Evolutionary conservation across 2,888 invertebrate genomes (phyloP).

Genomic region (Trissolcus japonicus): DNA sequence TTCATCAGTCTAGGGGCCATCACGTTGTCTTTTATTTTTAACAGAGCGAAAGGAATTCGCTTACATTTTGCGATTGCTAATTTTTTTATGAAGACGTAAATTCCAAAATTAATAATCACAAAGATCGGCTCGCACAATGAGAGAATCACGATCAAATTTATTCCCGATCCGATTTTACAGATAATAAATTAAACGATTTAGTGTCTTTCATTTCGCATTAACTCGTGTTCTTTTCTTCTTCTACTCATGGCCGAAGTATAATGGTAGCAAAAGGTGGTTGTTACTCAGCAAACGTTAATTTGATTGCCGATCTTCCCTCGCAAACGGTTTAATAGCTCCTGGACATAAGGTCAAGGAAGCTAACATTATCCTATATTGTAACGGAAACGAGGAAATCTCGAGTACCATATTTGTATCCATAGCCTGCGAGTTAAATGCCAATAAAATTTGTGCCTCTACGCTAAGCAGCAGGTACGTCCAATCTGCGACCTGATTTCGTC

Average conservation of each 20-base stretch:
- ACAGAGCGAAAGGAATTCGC: too few relatives aligned
- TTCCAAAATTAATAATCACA: too few relatives aligned
- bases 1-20: too few relatives aligned
- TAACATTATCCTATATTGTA: conserved; percentile 24
- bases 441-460: conserved; percentile 15
- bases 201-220: neutral
- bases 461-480: conserved; percentile 8
- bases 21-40: too few relatives aligned
- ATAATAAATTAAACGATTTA: conserved; percentile 1
- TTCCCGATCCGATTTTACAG: neutral
- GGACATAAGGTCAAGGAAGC: conserved; percentile 19
- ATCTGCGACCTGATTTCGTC: conserved; percentile 25
- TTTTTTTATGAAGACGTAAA: too few relatives aligned
- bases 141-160: too few relatives aligned
- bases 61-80: too few relatives aligned
- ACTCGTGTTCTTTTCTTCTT: neutral
- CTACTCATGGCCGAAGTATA: neutral
- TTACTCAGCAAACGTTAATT: conserved; percentile 3
- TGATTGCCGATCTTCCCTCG: neutral
- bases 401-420: conserved; percentile 4
- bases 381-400: conserved; percentile 28
- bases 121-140: too few relatives aligned
- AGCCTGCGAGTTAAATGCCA: conserved; percentile 13
- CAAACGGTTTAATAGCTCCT: conserved; percentile 15
- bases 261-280: conserved; percentile 1